Conservation (phyloP, 2,797 vertebrate genomes). For the Leptoclinus maculatus region DNA sequence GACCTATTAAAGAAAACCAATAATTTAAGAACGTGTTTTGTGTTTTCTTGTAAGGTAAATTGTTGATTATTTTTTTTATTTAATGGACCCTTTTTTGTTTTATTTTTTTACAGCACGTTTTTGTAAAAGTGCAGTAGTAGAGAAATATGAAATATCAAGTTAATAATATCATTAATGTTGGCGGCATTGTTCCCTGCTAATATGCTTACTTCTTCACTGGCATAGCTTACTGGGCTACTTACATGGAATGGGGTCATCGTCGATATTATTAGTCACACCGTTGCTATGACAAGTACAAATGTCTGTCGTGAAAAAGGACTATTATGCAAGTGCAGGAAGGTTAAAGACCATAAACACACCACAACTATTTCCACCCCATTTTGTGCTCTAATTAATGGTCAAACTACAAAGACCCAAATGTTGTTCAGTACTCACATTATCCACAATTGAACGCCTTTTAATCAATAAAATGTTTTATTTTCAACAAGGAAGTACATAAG, state of each 20-base stretch:
- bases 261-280: not conserved
- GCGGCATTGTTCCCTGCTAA: not conserved
- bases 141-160: not conserved
- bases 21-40: conserved; percentile 38
- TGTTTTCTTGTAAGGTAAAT: conserved; percentile 2
- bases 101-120: too few relatives aligned
- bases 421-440: not conserved
- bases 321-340: not conserved
- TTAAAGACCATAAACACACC: not conserved
- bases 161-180: not conserved
- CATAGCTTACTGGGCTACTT: not conserved
- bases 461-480: not conserved
- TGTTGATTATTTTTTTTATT: not conserved
- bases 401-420: not conserved
- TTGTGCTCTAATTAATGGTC: not conserved
- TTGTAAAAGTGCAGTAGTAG: not conserved
- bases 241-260: not conserved
- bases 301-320: not conserved
- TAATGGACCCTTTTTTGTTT: not conserved
- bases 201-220: not conserved
- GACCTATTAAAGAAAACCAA: conserved; percentile 82
- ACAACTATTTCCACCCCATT: not conserved
- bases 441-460: not conserved
- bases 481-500: too few relatives aligned
- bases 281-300: too few relatives aligned